Conservation (phyloP, 2,113 vertebrate genomes). For the Odontophorus gujanensis region DNA sequence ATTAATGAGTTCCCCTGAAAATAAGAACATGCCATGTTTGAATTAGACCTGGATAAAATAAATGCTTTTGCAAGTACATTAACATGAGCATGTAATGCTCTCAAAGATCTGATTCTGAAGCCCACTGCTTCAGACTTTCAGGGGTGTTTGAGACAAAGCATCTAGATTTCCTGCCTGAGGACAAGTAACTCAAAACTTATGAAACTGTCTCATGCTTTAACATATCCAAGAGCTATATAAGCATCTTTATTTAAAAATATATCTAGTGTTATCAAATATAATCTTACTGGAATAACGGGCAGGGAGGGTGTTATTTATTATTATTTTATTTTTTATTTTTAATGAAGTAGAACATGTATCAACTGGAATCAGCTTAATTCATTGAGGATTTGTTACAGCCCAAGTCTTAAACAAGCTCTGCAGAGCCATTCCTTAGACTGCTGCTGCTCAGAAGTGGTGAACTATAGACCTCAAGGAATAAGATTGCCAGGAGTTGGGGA, state of each 20-base stretch:
- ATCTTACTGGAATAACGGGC: background rate
- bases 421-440: background rate
- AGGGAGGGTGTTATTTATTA: background rate
- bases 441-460: background rate
- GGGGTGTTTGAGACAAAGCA: background rate
- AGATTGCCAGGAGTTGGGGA: too few species aligned
- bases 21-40: background rate
- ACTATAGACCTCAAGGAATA: fast-evolving
- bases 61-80: background rate
- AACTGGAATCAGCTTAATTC: background rate
- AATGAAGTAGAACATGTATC: background rate
- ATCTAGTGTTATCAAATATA: background rate
- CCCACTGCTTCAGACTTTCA: background rate
- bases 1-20: background rate
- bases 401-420: background rate
- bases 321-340: background rate
- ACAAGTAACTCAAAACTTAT: background rate
- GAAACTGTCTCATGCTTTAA: background rate
- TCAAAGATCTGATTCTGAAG: background rate
- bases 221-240: background rate
- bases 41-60: background rate
- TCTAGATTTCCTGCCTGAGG: background rate
- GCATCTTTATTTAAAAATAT: background rate
- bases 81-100: fast-evolving
- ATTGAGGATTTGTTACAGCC: background rate